Conservation (phyloP, 2,113 vertebrate species). For the Ascaphus truei region DNA sequence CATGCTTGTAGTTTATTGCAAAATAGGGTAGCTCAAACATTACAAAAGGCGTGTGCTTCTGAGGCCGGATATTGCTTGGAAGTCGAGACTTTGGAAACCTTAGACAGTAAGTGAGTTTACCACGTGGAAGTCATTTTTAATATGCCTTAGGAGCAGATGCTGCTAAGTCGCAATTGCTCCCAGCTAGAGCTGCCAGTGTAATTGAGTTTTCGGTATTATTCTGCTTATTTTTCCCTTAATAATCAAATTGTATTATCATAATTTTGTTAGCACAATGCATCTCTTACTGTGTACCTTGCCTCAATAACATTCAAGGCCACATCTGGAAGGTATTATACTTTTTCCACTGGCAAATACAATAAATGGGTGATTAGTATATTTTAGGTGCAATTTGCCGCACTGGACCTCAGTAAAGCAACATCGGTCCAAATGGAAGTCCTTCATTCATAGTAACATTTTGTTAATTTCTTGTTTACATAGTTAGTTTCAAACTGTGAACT, state of each 20-base stretch:
- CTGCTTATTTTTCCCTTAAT: slow-evolving; percentile 55
- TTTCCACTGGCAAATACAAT: slow-evolving; percentile 15
- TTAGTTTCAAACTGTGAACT: too few relatives aligned
- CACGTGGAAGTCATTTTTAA: slow-evolving; percentile 54
- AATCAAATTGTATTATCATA: slow-evolving; percentile 75
- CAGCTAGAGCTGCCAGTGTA: slow-evolving; percentile 47
- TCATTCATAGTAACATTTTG: too few relatives aligned
- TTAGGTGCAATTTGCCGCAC: background rate
- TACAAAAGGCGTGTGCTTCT: background rate
- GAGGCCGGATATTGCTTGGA: slow-evolving; percentile 12
- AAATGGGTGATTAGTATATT: slow-evolving; percentile 16
- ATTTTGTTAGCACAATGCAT: slow-evolving; percentile 66
- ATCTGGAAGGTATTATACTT: slow-evolving; percentile 39
- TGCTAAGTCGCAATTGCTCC: slow-evolving; percentile 39
- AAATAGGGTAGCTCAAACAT: slow-evolving; percentile 16
- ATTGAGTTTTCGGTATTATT: slow-evolving; percentile 52
- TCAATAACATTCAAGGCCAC: slow-evolving; percentile 48
- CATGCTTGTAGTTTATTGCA: slow-evolving; percentile 7
- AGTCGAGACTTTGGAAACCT: slow-evolving; percentile 35
- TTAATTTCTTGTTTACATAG: too few relatives aligned
- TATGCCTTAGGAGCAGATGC: slow-evolving; percentile 43
- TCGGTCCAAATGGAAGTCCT: too few relatives aligned
- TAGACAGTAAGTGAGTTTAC: slow-evolving; percentile 10
- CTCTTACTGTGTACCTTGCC: slow-evolving; percentile 56
- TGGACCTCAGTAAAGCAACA: background rate